Conservation (phyloP, 1,140 invertebrate species). For the Temnothorax longispinosus region DNA sequence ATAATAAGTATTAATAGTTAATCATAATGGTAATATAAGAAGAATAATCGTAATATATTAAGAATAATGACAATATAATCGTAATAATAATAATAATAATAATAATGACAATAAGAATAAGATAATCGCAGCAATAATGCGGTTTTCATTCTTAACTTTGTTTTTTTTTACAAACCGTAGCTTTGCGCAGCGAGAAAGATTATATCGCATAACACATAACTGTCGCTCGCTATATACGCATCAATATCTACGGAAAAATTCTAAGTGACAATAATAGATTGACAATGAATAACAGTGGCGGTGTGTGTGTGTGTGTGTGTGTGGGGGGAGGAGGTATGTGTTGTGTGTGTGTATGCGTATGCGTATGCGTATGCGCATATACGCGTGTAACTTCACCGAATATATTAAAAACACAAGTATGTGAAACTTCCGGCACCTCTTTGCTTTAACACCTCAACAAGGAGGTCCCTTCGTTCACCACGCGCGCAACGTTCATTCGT, state of each 20-base stretch:
- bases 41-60: slow-evolving; percentile 76
- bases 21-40: slow-evolving; percentile 75
- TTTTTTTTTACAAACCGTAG: slow-evolving; percentile 50
- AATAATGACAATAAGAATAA: slow-evolving; percentile 66
- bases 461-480: slow-evolving; percentile 72
- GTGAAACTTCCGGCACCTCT: slow-evolving; percentile 71
- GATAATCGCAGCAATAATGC: slow-evolving; percentile 78
- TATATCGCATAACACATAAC: slow-evolving; percentile 55
- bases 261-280: slow-evolving; percentile 72
- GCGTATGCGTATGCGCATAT: background rate
- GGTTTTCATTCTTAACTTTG: slow-evolving; percentile 66
- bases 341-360: slow-evolving; percentile 74
- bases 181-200: slow-evolving; percentile 31
- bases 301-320: slow-evolving; percentile 75
- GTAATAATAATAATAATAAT: slow-evolving; percentile 66
- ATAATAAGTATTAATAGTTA: slow-evolving; percentile 78
- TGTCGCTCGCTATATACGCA: slow-evolving; percentile 30
- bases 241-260: slow-evolving; percentile 66
- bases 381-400: slow-evolving; percentile 76
- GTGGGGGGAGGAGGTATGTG: too few species aligned
- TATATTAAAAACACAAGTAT: slow-evolving; percentile 76
- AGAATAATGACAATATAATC: slow-evolving; percentile 73
- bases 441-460: slow-evolving; percentile 65
- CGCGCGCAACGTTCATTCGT: slow-evolving; percentile 78
- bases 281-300: slow-evolving; percentile 80